A percentile compares a stretch with the other conserved stretches of the same genome.
These are phyloP conservation scores for Druon quercuslanigerum DNA, from an alignment of 1,140 invertebrate genomes.

Conservation along the genomic window DNA sequence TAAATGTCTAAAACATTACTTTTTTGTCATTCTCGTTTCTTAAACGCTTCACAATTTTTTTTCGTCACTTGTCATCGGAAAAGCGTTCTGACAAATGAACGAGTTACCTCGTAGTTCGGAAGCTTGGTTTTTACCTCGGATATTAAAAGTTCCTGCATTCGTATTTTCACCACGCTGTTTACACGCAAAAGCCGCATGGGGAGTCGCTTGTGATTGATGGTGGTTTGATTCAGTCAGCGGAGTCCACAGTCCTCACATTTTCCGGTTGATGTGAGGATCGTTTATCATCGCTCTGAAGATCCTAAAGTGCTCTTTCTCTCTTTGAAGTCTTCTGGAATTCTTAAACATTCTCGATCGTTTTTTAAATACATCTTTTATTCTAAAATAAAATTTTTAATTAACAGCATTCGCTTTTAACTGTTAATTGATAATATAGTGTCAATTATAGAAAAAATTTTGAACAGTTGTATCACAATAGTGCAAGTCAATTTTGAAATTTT, in stretches of 20 bases:
- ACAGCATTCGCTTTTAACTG: too few species aligned
- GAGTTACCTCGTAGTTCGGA: slow-evolving; percentile 15
- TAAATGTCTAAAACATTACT: too few species aligned
- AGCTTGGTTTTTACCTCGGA: slow-evolving; percentile 43
- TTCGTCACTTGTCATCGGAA: not conserved
- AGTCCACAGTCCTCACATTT: slow-evolving; percentile 54
- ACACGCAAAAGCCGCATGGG: slow-evolving; percentile 48
- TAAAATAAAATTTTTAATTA: too few species aligned
- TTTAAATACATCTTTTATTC: too few species aligned
- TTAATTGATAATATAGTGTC: too few species aligned
- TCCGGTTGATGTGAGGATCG: slow-evolving; percentile 59
- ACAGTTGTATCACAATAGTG: too few species aligned
- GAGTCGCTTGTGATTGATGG: slow-evolving; percentile 59
- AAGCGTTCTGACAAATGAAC: slow-evolving; percentile 45
- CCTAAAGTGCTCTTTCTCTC: slow-evolving; percentile 37
- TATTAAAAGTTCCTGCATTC: slow-evolving; percentile 47
- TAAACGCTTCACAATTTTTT: not conserved
- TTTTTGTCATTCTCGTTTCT: too few species aligned
- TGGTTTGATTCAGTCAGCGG: slow-evolving; percentile 63
- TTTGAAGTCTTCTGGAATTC: not conserved
- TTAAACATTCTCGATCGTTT: too few species aligned
- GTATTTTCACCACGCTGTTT: slow-evolving; percentile 50
- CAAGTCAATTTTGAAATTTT: too few species aligned
- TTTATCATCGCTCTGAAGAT: slow-evolving; percentile 58
- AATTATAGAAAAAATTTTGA: too few species aligned